Base-by-base conservation (phyloP, 2,797 vertebrate genomes). In the Cirrhinus molitorella region DNA sequence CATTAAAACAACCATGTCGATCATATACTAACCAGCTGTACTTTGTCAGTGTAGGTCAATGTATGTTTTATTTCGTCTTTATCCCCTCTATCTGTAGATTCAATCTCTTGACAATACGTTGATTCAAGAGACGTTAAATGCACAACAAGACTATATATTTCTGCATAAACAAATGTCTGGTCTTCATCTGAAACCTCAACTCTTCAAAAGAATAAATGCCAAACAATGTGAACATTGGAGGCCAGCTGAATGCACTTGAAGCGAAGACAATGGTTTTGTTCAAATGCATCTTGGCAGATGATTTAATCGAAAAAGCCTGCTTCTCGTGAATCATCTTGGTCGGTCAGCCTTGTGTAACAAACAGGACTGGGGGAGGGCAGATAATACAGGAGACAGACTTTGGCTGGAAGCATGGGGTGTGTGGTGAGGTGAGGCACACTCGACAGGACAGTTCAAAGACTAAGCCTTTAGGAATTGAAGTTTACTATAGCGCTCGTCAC, bases 331-430 rank as follows among this genome's bases (percentile, higher is more conserved):
- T 75, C 37, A 76, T 84, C 65, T 49, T 43, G 25, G 72, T 75
- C 47, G 37, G 68, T 71, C 65, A 78, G 31, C 51, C 75, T 55
- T 63, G 49, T 65, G 51, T 78, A 80, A 83, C 83, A 59, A 76
- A 79, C 40, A 57, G n/a, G 49, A 66, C 73, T 79, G 73, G 71
- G 63, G 40, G 40, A 40, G 49, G 76, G 61, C 53, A 57, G 72
- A 76, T 67, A 34, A 68, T 77, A 47, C 19, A n/a, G 77, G 12
- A 86, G 86, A 86, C 80, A 83, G 78, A 67, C 59, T 74, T 23
- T 84, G 57, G 57, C 76, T 73, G 13, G 47, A 28, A 73, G 83
- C 67, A 55, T 13, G 21, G 83, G 21, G 49, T 57, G 83, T 80
- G 49, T 65, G 80, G 45, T 51, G 45, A 53, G 70, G 71, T 34